Conservation (phyloP, 2,113 vertebrate species). For the Tragelaphus scriptus region DNA sequence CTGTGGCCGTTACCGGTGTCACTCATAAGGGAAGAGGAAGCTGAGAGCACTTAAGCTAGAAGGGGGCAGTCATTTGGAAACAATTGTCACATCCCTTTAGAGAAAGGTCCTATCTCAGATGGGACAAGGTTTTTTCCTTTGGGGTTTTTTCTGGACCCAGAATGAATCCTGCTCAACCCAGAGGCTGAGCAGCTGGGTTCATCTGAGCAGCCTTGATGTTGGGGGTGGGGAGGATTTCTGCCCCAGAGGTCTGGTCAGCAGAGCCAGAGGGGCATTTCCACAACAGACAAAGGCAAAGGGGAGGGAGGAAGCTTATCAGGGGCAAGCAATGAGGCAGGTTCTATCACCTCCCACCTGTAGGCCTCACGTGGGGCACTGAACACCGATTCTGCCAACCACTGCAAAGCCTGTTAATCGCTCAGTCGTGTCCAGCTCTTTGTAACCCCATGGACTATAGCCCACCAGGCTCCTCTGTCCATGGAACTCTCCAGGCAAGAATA, state of each 20-base stretch:
- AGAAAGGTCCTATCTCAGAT: constrained; percentile 14
- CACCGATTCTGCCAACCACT: neutral
- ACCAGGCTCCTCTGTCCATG: neutral
- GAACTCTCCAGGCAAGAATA: neutral
- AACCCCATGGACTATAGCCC: neutral
- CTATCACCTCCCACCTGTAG: neutral
- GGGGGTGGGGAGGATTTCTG: neutral
- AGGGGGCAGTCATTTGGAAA: constrained; percentile 62
- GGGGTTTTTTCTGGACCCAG: constrained; percentile 11
- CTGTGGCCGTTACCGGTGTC: neutral
- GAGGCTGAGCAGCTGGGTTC: neutral
- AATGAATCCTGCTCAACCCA: neutral
- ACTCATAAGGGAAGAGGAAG: constrained; percentile 64
- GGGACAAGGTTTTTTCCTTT: constrained; percentile 34
- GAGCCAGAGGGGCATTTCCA: neutral
- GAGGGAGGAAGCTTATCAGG: neutral
- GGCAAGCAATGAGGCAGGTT: neutral
- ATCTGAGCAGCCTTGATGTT: neutral
- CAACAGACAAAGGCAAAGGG: neutral
- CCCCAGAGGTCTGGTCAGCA: neutral
- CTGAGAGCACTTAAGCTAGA: neutral
- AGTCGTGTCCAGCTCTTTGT: neutral
- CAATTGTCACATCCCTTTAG: neutral
- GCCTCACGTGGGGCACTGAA: neutral
- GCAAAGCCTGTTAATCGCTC: neutral